Evolutionary conservation across 2,797 vertebrate genomes (phyloP), one percentile per base, ranked within the genome.

Genomic region (Chelon labrosus): DNA sequence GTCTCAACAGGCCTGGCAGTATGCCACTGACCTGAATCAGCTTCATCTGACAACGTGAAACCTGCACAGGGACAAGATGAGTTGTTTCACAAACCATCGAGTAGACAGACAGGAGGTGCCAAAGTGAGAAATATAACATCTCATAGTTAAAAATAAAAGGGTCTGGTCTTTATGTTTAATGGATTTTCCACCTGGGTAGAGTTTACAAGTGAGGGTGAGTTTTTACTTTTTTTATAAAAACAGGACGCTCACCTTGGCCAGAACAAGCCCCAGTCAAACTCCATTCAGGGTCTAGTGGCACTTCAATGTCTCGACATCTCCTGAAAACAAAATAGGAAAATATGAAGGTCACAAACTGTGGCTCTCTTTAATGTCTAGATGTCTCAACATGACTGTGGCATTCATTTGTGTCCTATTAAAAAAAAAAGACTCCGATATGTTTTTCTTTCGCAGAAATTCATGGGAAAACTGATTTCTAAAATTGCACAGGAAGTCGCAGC

Each of bases 401-500:
- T 10, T n/a, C 14, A 5, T 19, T 20, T n/a, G 47, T 12, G 46
- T 47, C 22, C 70, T 51, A 14, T 63, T 58, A 17, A 56, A 6
- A 69, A 73, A 76, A 5, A 70, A 4, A 35, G 7, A 35, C 31
- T 11, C 73, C 19, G 69, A 70, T 46, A 60, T 17, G 19, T 77
- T 80, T 86, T 57, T 64, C 53, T 77, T 83, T 88, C 57, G 78
- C 54, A 68, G 39, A 91, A 83, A 89, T 89, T 91, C 77, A 89
- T 88, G 88, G 91, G 89, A 92, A 91, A 82, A 80, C 27, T 75
- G 9, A 85, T 88, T 91, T 93, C 80, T 87, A 87, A 90, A 92
- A 88, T 67, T 87, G 83, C 91, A 90, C 93, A 93, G 93, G 94
- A 95, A 94, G 92, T 88, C 86, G 79, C 86, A 89, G 86, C 85